Evolutionary conservation across 2,797 vertebrate genomes (phyloP).

Genomic region (Simalia tracyae): DNA sequence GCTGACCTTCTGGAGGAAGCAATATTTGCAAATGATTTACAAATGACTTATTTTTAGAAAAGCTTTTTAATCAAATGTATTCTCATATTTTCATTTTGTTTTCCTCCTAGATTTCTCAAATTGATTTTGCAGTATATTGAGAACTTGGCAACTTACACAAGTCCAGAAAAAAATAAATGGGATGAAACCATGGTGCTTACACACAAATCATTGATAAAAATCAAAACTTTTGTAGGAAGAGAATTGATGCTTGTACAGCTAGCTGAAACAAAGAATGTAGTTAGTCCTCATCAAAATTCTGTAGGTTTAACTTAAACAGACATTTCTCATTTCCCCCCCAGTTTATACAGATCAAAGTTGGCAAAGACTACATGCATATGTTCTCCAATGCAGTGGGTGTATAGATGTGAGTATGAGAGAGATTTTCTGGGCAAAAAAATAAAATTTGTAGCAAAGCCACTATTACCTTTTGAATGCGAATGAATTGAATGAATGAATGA

Average conservation of each 20-base stretch:
- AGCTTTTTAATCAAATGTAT: not conserved
- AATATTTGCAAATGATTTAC: slow-evolving; percentile 10
- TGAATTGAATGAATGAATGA: not conserved
- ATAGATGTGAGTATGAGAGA: not conserved
- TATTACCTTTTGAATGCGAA: not conserved
- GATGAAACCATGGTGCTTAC: slow-evolving; percentile 61
- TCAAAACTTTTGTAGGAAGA: slow-evolving; percentile 61
- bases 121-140: slow-evolving; percentile 71
- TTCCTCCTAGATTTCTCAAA: slow-evolving; percentile 70
- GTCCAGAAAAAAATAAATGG: slow-evolving; percentile 73
- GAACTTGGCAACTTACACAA: slow-evolving; percentile 72
- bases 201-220: slow-evolving; percentile 58
- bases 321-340: not conserved
- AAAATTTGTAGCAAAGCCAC: fast-evolving
- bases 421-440: slow-evolving; percentile 8
- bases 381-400: not conserved
- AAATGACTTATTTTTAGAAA: not conserved
- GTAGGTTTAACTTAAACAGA: not conserved
- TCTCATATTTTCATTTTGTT: slow-evolving; percentile 23
- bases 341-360: not conserved
- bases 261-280: slow-evolving; percentile 9
- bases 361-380: not conserved
- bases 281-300: not conserved
- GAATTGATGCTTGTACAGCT: slow-evolving; percentile 64
- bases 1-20: not conserved